Conservation (phyloP, 2,113 vertebrate species). For the Neoarius graeffei region DNA sequence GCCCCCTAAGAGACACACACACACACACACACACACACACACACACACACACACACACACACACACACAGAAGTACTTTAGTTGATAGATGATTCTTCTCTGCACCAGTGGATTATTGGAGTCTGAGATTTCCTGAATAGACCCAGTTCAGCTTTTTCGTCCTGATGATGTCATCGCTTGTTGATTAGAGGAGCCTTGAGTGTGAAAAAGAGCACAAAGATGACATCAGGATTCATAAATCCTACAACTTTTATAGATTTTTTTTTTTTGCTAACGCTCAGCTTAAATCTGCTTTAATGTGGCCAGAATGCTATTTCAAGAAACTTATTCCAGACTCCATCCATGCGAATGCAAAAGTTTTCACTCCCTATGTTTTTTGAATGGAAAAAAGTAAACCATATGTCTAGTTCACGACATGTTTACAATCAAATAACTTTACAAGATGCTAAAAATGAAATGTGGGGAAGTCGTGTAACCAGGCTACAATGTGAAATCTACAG, state of each 20-base stretch:
- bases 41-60: slow-evolving; percentile 38
- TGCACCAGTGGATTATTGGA: slow-evolving; percentile 33
- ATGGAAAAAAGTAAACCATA: neutral
- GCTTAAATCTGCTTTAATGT: neutral
- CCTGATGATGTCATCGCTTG: slow-evolving; percentile 32
- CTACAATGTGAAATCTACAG: neutral
- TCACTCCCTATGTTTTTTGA: neutral
- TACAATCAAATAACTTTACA: neutral
- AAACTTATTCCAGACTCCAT: neutral
- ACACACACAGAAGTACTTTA: slow-evolving; percentile 31
- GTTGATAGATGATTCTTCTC: slow-evolving; percentile 45
- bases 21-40: slow-evolving; percentile 39
- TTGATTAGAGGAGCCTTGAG: neutral
- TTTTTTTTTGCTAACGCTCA: neutral
- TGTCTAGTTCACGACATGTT: neutral
- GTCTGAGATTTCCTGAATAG: slow-evolving; percentile 37
- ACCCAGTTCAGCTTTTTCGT: slow-evolving; percentile 2
- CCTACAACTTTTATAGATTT: neutral
- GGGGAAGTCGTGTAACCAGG: neutral
- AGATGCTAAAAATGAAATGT: neutral
- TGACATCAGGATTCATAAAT: slow-evolving; percentile 10
- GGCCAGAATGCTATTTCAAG: neutral
- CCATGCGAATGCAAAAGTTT: neutral
- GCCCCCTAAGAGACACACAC: slow-evolving; percentile 58
- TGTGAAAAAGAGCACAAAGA: neutral